Evolutionary conservation across 2,797 vertebrate species (phyloP), one percentile per base, ranked within the genome.

Genomic region (Danionella dracula): DNA sequence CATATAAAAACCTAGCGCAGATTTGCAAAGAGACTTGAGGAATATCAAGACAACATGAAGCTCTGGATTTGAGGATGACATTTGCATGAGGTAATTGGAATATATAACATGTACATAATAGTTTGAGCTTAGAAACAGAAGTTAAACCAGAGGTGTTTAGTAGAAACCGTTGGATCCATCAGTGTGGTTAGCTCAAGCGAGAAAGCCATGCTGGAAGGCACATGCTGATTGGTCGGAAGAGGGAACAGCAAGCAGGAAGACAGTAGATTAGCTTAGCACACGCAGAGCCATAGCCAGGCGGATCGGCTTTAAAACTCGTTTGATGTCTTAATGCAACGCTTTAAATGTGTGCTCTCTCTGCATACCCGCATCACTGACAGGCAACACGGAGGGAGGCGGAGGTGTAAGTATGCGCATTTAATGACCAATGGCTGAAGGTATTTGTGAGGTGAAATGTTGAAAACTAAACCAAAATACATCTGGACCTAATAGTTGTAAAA

Each of bases 171-270:
- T 60, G 15, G 29, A 63, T 56, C 42, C 32, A 51, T 55, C 49
- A 66, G 31, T 61, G 48, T 46, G 48, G 35, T 55, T 37, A 62
- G 68, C 15, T 64, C 48, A 69, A 53, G 19, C 20, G 21, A 32
- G 45, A 37, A 49, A 65, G 63, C 56, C 77, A 74, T 81, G 74
- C 76, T 75, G 66, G 51, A 68, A 42, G 17, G 64, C 40, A 31
- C 73, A 74, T 76, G 73, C 75, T 37, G 66, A 49, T 48, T 63
- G 70, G 46, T 66, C 32, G 41, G 55, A 76, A 27, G 41, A 15
- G 55, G 44, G 41, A 59, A 66, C 4, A 38, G 74, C 69, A 76
- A 68, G 72, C 73, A 46, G 46, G 68, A 27, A 68, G 53, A 57
- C 41, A 17, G 45, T 37, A 55, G 64, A 58, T 55, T 46, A 59